A percentile compares a stretch with the other conserved stretches of the same genome.
phyloP scores from a whole-genome alignment of 2,888 invertebrate genomes.

The Sphinx pinastri region DNA sequence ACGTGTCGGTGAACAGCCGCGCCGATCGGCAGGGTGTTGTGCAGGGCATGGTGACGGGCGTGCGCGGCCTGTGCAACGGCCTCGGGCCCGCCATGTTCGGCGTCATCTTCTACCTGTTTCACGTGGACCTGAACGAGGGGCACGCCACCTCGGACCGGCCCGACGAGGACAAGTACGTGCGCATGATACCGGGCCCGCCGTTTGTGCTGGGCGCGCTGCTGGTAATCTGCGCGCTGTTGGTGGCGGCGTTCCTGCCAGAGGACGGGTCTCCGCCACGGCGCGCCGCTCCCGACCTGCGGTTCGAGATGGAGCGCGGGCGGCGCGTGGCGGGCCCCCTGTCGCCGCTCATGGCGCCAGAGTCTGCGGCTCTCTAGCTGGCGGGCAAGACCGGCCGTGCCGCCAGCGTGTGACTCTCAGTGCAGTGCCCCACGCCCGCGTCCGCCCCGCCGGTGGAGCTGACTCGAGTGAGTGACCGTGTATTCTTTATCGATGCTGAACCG shows the following conservation, averaged over 20 bases:
- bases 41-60: constrained; percentile 99
- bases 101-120: constrained; percentile 98
- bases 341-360: constrained; percentile 91
- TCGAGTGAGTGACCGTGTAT: constrained; percentile 58
- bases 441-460: constrained; percentile 63
- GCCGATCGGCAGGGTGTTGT: constrained; percentile 98
- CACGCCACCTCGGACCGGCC: constrained; percentile 65
- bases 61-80: constrained; percentile 98
- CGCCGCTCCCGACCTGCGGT: constrained; percentile 89
- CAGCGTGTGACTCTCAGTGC: constrained; percentile 71
- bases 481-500: constrained; percentile 45
- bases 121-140: constrained; percentile 97
- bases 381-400: constrained; percentile 71
- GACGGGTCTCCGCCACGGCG: constrained; percentile 70
- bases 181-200: constrained; percentile 98
- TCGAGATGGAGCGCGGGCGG: constrained; percentile 91
- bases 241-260: constrained; percentile 94
- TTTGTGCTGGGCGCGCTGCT: constrained; percentile 99
- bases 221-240: constrained; percentile 97
- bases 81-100: constrained; percentile 99
- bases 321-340: constrained; percentile 90
- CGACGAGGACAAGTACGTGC: constrained; percentile 81
- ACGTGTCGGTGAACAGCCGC: constrained; percentile 98
- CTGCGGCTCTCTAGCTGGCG: constrained; percentile 87
- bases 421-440: constrained; percentile 44